Percentiles rank a stretch among this genome's conserved stretches.
These are phyloP conservation scores for Columba livia DNA, from an alignment of 2,113 vertebrate genomes.

Conservation along the genomic window DNA sequence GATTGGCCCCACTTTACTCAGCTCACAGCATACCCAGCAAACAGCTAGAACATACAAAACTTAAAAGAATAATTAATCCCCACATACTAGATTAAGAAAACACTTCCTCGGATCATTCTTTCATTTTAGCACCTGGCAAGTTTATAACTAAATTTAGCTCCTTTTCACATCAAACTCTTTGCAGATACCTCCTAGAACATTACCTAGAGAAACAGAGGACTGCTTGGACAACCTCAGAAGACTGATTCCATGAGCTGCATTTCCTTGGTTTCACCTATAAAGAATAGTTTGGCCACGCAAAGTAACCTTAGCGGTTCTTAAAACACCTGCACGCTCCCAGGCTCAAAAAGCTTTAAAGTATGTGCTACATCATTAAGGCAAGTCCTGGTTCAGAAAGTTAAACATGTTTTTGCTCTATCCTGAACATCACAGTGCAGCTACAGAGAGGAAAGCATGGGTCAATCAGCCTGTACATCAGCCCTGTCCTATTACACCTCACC, in stretches of 20 bases:
- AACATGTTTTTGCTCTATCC: neutral
- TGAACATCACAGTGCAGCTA: neutral
- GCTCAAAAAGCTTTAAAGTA: neutral
- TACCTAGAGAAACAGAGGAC: neutral
- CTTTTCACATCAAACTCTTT: neutral
- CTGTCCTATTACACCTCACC: neutral
- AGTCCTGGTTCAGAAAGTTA: neutral
- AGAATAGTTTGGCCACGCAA: neutral
- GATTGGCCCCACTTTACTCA: slow-evolving; percentile 14
- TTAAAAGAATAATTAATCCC: slow-evolving; percentile 6
- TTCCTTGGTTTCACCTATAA: neutral
- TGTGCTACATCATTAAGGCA: neutral
- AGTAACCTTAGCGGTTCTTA: neutral
- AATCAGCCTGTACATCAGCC: neutral
- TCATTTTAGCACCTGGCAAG: neutral
- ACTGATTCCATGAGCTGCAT: neutral
- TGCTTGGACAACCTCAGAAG: neutral
- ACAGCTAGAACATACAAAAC: neutral
- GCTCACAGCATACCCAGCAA: slow-evolving; percentile 9
- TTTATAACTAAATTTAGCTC: neutral
- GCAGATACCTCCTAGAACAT: neutral
- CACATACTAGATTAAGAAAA: neutral
- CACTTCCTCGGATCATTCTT: neutral
- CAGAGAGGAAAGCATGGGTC: neutral
- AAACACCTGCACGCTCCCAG: neutral